A percentile compares a stretch with the other conserved stretches of the same genome.
These are phyloP conservation scores for Aplodontia rufa DNA, from an alignment of 2,113 vertebrate species.

Conservation along the genomic window DNA sequence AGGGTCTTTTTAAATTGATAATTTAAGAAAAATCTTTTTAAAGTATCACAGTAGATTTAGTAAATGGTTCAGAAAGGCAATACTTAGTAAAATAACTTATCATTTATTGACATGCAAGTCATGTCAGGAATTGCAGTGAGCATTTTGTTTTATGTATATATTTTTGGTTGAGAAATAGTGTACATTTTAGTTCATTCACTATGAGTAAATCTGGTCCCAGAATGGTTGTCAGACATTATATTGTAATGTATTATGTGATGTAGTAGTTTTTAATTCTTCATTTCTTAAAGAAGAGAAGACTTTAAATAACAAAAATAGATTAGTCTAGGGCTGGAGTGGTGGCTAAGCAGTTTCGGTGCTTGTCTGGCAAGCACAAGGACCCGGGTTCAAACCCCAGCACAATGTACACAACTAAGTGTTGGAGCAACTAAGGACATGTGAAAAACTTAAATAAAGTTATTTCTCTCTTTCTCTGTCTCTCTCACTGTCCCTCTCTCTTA, in stretches of 20 bases:
- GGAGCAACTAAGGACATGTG: too few species aligned
- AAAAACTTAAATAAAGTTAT: too few species aligned
- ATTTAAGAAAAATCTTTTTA: slow-evolving; percentile 27
- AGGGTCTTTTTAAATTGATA: background rate
- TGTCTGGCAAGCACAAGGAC: too few species aligned
- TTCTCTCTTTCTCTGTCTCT: too few species aligned
- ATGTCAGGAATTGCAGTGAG: background rate
- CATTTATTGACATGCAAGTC: background rate
- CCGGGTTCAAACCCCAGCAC: too few species aligned
- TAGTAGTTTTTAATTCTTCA: slow-evolving; percentile 14
- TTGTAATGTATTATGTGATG: slow-evolving; percentile 20
- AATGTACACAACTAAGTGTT: too few species aligned
- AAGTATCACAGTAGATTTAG: background rate
- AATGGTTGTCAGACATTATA: background rate
- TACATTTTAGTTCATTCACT: slow-evolving; percentile 9
- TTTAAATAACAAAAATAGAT: slow-evolving; percentile 9
- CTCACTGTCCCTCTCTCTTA: too few species aligned
- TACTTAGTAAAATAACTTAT: background rate
- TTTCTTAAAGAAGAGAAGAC: background rate
- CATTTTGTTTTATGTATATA: slow-evolving; percentile 6
- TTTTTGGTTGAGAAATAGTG: slow-evolving; percentile 31
- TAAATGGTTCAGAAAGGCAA: background rate
- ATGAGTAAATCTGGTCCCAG: background rate
- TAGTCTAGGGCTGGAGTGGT: too few species aligned
- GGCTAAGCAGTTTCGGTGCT: too few species aligned